Percentiles rank a stretch among this genome's conserved stretches.
Evolutionary conservation across 1,140 invertebrate genomes (phyloP).

Genomic region (Drosophila orena): DNA sequence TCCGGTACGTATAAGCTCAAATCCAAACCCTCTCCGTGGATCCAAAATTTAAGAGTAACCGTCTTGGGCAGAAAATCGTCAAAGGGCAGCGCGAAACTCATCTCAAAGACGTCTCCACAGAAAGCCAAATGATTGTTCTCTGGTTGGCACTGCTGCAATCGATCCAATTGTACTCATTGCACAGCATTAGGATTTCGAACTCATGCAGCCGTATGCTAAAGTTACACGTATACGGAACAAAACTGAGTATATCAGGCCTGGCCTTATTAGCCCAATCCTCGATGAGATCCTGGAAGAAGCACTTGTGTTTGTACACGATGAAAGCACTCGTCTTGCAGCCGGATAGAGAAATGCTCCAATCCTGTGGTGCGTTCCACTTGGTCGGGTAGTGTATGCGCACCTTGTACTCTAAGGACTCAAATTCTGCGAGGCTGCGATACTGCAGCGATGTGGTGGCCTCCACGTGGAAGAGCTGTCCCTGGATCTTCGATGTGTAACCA

Average conservation of each 20-base stretch:
- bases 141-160: slow-evolving; percentile 98
- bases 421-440: slow-evolving; percentile 95
- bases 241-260: slow-evolving; percentile 95
- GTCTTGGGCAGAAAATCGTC: slow-evolving; percentile 95
- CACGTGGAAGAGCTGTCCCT: slow-evolving; percentile 95
- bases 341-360: slow-evolving; percentile 95
- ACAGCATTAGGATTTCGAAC: slow-evolving; percentile 97
- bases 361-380: slow-evolving; percentile 97
- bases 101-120: slow-evolving; percentile 96
- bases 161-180: slow-evolving; percentile 99
- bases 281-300: slow-evolving; percentile 97
- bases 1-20: slow-evolving; percentile 95
- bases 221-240: slow-evolving; percentile 98
- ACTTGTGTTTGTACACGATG: slow-evolving; percentile 97
- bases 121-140: slow-evolving; percentile 97
- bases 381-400: slow-evolving; percentile 92
- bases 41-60: slow-evolving; percentile 95
- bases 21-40: slow-evolving; percentile 97
- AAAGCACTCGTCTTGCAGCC: slow-evolving; percentile 97
- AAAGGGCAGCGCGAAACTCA: slow-evolving; percentile 97
- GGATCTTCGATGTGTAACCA: slow-evolving; percentile 95
- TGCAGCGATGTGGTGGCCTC: slow-evolving; percentile 97
- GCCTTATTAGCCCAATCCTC: slow-evolving; percentile 98
- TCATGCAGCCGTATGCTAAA: slow-evolving; percentile 96
- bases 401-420: slow-evolving; percentile 97